phyloP scores from a whole-genome alignment of 2,113 vertebrate species.

The Corydoras sp. region DNA sequence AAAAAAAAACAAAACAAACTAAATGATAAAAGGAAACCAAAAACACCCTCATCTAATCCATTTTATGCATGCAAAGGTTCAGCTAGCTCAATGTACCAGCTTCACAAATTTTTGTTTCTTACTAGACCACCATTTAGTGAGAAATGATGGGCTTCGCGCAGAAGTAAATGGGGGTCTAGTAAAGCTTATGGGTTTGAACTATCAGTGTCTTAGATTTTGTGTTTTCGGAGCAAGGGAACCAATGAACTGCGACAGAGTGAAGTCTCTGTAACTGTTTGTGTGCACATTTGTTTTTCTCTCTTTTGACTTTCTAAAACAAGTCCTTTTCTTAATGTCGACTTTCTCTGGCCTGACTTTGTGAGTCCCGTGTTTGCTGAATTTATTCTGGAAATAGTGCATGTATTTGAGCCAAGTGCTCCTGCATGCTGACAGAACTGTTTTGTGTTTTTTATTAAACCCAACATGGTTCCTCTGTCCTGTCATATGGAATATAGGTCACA shows the following conservation, averaged over 20 bases:
- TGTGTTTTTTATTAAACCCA: conserved; percentile 58
- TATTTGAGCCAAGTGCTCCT: conserved; percentile 70
- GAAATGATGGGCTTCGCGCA: conserved; percentile 67
- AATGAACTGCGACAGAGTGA: conserved; percentile 18
- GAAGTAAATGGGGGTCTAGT: conserved; percentile 66
- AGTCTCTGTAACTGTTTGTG: conserved; percentile 32
- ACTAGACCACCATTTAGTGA: conserved; percentile 55
- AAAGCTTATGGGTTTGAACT: conserved; percentile 45
- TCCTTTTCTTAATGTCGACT: conserved; percentile 65
- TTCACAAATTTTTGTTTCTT: conserved; percentile 57
- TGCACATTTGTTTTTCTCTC: conserved; percentile 30
- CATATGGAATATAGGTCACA: not conserved
- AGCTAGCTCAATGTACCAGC: conserved; percentile 50
- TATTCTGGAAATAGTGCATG: conserved; percentile 64
- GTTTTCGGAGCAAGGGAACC: conserved; percentile 26
- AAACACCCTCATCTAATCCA: conserved; percentile 59
- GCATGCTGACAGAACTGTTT: conserved; percentile 73
- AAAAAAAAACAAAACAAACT: conserved; percentile 55
- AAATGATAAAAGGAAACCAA: conserved; percentile 64
- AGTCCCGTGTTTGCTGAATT: conserved; percentile 71
- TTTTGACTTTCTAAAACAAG: conserved; percentile 65
- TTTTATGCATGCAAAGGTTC: conserved; percentile 70
- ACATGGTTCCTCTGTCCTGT: conserved; percentile 10
- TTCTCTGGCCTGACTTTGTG: conserved; percentile 68
- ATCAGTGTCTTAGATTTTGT: conserved; percentile 73